Percentiles rank a stretch among this genome's conserved stretches.
Conservation (phyloP, 2,113 vertebrate species). For the Panurus biarmicus region DNA sequence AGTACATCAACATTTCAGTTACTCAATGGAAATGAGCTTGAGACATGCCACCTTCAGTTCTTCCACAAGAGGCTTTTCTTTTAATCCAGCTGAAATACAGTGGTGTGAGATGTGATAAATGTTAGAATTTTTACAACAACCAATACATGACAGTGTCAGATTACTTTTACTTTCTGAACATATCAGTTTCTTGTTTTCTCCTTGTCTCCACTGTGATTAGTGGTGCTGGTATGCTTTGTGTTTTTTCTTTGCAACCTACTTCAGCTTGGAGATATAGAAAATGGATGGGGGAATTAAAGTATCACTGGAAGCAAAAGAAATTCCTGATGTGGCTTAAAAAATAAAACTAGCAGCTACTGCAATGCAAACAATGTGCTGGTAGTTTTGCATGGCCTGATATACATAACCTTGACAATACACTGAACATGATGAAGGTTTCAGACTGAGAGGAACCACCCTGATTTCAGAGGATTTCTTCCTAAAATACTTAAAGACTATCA, state of each 20-base stretch:
- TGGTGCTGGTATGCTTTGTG: neutral
- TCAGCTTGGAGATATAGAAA: neutral
- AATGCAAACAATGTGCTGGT: neutral
- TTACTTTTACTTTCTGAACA: neutral
- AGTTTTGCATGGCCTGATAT: neutral
- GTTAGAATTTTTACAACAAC: neutral
- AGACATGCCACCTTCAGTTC: neutral
- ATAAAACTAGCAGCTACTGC: neutral
- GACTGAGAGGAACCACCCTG: neutral
- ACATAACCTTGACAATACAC: neutral
- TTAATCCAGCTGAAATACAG: neutral
- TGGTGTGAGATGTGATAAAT: neutral
- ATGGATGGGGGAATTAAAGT: neutral
- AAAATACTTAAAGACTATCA: neutral
- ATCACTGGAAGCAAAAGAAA: neutral
- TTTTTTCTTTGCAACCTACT: neutral
- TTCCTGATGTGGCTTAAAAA: neutral
- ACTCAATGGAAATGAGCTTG: neutral
- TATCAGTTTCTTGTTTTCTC: neutral
- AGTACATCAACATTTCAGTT: neutral
- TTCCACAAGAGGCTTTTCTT: neutral
- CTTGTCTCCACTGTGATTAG: neutral
- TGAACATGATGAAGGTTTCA: neutral
- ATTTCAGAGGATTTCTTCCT: constrained; percentile 2
- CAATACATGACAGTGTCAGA: neutral